phyloP scores from a whole-genome alignment of 2,888 invertebrate genomes.

The Nasonovia ribisnigri region DNA sequence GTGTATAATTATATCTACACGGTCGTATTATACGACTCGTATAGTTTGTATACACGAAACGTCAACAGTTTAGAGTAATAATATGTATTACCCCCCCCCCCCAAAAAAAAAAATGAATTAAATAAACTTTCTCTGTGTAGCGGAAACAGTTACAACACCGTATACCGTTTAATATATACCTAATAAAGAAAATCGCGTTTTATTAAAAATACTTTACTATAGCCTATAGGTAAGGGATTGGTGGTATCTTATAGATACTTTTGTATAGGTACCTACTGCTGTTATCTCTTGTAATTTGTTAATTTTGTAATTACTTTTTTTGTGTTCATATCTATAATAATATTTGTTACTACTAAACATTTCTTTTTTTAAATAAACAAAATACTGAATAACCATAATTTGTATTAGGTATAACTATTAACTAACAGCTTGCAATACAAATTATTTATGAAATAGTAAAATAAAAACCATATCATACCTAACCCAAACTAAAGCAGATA shows the following conservation, averaged over 20 bases:
- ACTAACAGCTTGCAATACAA: background rate
- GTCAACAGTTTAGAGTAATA: background rate
- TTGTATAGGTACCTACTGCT: too few relatives aligned
- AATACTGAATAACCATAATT: too few relatives aligned
- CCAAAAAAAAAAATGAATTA: background rate
- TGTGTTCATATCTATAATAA: too few relatives aligned
- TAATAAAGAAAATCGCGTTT: background rate
- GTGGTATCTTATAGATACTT: too few relatives aligned
- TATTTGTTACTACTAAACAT: too few relatives aligned
- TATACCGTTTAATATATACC: background rate
- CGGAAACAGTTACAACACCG: background rate
- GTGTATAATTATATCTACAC: background rate
- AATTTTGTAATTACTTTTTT: too few relatives aligned
- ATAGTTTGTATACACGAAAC: background rate
- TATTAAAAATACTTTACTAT: background rate
- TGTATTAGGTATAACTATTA: background rate
- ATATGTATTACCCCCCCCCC: background rate
- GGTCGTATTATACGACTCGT: too few relatives aligned
- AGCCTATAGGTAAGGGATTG: too few relatives aligned
- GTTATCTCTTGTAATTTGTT: too few relatives aligned
- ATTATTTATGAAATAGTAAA: background rate
- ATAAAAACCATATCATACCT: background rate
- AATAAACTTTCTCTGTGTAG: background rate
- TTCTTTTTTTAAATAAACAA: too few relatives aligned
- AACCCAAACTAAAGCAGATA: background rate